Base-by-base conservation (phyloP, 2,113 vertebrate species). In the Nycticorax nycticorax region DNA sequence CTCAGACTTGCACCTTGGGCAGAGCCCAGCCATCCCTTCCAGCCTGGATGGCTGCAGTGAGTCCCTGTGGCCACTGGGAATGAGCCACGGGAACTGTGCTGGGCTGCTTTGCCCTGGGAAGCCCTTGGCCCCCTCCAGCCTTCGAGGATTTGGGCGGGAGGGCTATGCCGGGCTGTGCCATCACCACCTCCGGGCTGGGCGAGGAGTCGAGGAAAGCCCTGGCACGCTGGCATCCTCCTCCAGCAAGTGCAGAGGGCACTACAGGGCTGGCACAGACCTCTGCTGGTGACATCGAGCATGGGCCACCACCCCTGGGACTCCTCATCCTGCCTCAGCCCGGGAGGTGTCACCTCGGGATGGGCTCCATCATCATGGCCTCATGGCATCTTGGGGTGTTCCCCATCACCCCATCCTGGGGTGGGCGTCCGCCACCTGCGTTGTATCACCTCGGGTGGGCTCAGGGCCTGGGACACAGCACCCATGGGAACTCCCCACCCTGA, bases 1-100 rank as follows among this genome's bases (percentile, higher is more conserved):
- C 33, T 48, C 2, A 1, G 8, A 5, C 27, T 15, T 4, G 0
- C 23, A 20, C 6, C 45, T 62, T 2, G 5, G 35, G 27, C 48
- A 81, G 43, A 52, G 21, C 69, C 14, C 0, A 5, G 45, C 4
- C 45, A 13, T 15, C 53, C n/a, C 33, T 62, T 32, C 67, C 82
- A 62, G 89, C 30, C 30, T 47, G 64, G 47, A 39, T 69, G 68
- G 13, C 32, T 3, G 1, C 12, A 23, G 28, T 8, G 21, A 52
- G 41, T 64, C 30, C 24, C 72, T 19, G 11, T 33, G 47, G 84
- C 23, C 56, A 59, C 43, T 0, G 2, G 37, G 43, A 45, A 32
- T 3, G 63, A 53, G 59, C 35, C 63, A 27, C 0, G 0, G 62
- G 39, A 26, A 66, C 37, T 72, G 50, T 28, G 4, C 53, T 56